Evolutionary conservation across 1,140 invertebrate genomes (phyloP).

Genomic region (Medauroidea extradentata): DNA sequence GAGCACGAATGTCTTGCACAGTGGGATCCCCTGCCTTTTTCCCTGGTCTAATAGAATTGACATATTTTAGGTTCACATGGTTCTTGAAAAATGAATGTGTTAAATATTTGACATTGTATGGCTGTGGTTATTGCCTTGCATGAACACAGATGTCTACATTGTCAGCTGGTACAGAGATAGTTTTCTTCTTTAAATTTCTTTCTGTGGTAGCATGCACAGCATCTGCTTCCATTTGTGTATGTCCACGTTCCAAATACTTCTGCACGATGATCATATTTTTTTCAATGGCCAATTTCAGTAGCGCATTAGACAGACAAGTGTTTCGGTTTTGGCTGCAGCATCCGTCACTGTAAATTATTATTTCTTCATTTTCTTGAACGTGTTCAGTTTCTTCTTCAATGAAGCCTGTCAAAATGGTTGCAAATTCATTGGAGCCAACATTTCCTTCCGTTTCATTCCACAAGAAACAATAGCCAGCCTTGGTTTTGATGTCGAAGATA

Average conservation of each 20-base stretch:
- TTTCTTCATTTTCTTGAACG: slow-evolving; percentile 10
- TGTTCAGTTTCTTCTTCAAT: slow-evolving; percentile 7
- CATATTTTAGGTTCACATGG: slow-evolving; percentile 12
- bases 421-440: slow-evolving; percentile 23
- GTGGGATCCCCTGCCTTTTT: slow-evolving; percentile 14
- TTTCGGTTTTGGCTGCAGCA: slow-evolving; percentile 39
- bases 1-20: slow-evolving; percentile 7
- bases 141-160: not conserved
- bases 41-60: slow-evolving; percentile 12
- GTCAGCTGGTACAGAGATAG: not conserved
- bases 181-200: not conserved
- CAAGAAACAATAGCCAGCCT: slow-evolving; percentile 27
- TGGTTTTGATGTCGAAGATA: slow-evolving; percentile 30
- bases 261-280: slow-evolving; percentile 34
- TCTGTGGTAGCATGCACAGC: slow-evolving; percentile 33
- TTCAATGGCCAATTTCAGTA: slow-evolving; percentile 27
- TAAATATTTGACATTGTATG: slow-evolving; percentile 16
- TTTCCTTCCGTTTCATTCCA: slow-evolving; percentile 29
- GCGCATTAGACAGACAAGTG: slow-evolving; percentile 32
- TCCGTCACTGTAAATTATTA: slow-evolving; percentile 35
- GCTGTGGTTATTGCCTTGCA: slow-evolving; percentile 10
- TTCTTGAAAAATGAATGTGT: slow-evolving; percentile 15
- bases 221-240: slow-evolving; percentile 45
- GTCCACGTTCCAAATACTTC: slow-evolving; percentile 41
- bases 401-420: slow-evolving; percentile 16